Conservation (phyloP, 2,888 invertebrate genomes). For the Erannis defoliaria region DNA sequence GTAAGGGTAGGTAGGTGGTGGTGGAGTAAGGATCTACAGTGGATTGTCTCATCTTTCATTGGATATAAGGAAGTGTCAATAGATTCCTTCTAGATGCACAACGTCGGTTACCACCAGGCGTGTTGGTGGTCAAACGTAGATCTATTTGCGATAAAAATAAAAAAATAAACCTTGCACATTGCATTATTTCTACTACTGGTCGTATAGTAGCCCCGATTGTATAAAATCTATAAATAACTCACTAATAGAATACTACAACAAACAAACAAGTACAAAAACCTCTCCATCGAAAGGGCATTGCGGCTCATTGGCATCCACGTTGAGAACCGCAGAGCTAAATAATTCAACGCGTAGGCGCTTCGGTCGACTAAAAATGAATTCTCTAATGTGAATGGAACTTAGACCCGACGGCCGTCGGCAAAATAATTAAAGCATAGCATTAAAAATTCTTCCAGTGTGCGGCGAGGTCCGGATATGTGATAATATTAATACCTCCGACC, state of each 20-base stretch:
- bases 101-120: too few relatives aligned
- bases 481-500: conserved; percentile 81
- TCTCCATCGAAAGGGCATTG: not conserved
- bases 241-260: not conserved
- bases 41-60: too few relatives aligned
- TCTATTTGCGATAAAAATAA: too few relatives aligned
- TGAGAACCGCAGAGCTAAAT: conserved; percentile 38
- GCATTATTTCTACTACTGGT: too few relatives aligned
- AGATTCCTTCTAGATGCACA: too few relatives aligned
- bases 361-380: conserved; percentile 75
- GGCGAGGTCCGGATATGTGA: conserved; percentile 82
- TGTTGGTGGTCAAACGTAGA: too few relatives aligned
- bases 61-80: too few relatives aligned
- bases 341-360: conserved; percentile 47
- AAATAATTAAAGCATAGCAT: conserved; percentile 86
- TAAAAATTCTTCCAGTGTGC: conserved; percentile 84
- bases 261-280: not conserved
- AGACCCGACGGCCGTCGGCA: conserved; percentile 69
- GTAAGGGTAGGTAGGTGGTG: too few relatives aligned
- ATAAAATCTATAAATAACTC: not conserved
- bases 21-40: too few relatives aligned
- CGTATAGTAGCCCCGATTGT: not conserved
- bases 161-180: too few relatives aligned
- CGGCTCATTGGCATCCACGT: conserved; percentile 9
- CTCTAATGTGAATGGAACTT: conserved; percentile 86